Base-by-base conservation (phyloP, 2,888 invertebrate genomes). In the Diogma glabrata region DNA sequence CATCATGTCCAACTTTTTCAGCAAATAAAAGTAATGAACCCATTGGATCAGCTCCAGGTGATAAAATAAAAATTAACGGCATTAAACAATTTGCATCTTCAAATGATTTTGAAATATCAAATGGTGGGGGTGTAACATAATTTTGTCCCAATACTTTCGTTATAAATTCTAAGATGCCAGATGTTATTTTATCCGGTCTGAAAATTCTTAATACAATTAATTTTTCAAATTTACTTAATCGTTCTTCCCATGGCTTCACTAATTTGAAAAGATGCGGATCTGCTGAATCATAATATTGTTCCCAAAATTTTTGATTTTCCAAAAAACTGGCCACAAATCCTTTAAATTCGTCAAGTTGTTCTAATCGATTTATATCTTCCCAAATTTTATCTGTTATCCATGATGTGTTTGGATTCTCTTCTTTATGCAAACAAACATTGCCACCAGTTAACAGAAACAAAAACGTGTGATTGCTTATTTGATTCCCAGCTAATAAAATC, bases 61-160 rank as follows among this genome's bases (percentile, higher is more conserved):
- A 91, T 1, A 94, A 73, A 16, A 94, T 85, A 63, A 94, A 93
- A 51, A 94, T 82, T 50, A 94, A 74, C 0, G 93, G 93, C 0
- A 84, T 81, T 2, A 77, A 71, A 0, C 83, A 78, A 51, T 81
- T 82, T 0, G 91, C 88, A 64, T 93, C 91, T 1, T 77, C 81
- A 69, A 79, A 93, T 57, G 90, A 80, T 52, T 84, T 83, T 0
- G 81, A 78, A 53, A 94, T 75, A 65, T 91, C 88, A 22, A 87
- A 84, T 3, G 88, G 83, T 57, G 91, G 91, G 0, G 92, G 91
- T 61, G 87, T 84, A 46, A 92, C 82, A 67, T 88, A 94, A 57
- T 83, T 76, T 8, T 74, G 74, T 0, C 92, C 93, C 55, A 93
- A 71, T 40, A 84, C 76, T 8, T 67, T 61, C 22, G 78, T 75